Conservation (phyloP, 2,113 vertebrate genomes). For the Struthio camelus region DNA sequence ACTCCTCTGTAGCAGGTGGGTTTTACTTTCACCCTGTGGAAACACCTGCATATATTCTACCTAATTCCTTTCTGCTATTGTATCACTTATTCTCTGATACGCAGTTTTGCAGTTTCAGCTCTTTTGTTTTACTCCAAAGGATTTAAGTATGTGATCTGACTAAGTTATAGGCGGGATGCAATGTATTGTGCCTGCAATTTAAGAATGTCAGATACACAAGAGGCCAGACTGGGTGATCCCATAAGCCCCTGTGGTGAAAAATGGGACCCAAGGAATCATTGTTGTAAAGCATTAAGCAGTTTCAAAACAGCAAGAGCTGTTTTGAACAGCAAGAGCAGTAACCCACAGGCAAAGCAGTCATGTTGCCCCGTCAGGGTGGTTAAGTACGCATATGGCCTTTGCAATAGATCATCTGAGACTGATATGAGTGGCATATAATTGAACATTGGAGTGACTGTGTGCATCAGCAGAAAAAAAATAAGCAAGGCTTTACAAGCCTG, state of each 20-base stretch:
- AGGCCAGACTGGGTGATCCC: background rate
- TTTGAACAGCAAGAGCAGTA: background rate
- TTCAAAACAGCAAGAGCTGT: background rate
- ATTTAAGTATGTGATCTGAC: background rate
- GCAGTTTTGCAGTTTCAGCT: background rate
- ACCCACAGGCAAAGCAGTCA: background rate
- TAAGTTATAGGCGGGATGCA: background rate
- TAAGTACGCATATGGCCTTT: background rate
- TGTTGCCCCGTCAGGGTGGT: background rate
- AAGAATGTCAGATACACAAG: background rate
- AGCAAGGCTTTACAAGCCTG: background rate
- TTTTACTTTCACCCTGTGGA: background rate
- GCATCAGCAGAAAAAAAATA: background rate
- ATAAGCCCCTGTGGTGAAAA: background rate
- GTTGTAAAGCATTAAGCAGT: background rate
- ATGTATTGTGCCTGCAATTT: background rate
- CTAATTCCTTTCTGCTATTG: background rate
- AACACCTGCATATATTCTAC: background rate
- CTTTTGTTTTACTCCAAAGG: background rate
- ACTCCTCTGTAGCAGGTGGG: background rate
- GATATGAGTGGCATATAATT: background rate
- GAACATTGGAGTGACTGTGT: background rate
- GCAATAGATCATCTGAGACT: rapidly evolving
- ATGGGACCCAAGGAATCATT: background rate
- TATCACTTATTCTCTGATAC: background rate